These are phyloP conservation scores for Reticulitermes speratus DNA, from an alignment of 1,140 invertebrate genomes.

Conservation along the genomic window DNA sequence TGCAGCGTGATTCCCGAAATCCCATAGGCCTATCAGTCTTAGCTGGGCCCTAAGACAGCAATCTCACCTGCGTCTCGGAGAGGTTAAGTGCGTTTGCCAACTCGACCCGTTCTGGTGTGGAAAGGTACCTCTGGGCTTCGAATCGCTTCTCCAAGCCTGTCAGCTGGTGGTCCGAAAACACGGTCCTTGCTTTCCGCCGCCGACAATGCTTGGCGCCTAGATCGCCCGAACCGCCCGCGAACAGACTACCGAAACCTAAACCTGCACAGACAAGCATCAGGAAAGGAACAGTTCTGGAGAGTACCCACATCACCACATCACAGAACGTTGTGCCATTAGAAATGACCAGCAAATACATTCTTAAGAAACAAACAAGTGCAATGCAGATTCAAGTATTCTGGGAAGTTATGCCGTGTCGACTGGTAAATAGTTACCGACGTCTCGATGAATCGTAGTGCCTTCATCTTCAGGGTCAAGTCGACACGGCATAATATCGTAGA, in stretches of 20 bases:
- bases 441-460: too few species aligned
- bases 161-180: constrained; percentile 96
- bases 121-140: constrained; percentile 93
- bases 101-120: constrained; percentile 94
- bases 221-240: constrained; percentile 60
- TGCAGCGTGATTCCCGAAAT: too few species aligned
- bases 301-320: not conserved
- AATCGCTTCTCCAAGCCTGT: constrained; percentile 94
- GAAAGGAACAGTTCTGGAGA: not conserved
- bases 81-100: constrained; percentile 88
- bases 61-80: constrained; percentile 86
- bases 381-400: too few species aligned
- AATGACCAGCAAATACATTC: not conserved
- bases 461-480: too few species aligned
- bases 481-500: too few species aligned
- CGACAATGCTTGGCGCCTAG: constrained; percentile 83
- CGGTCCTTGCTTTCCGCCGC: constrained; percentile 90
- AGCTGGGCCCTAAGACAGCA: too few species aligned
- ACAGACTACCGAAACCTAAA: constrained; percentile 68
- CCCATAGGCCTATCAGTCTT: too few species aligned
- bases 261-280: constrained; percentile 51
- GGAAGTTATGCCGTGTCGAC: too few species aligned
- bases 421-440: too few species aligned
- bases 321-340: not conserved
- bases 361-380: not conserved